These are phyloP conservation scores for Picathartes gymnocephalus DNA, from an alignment of 2,113 vertebrate species.

Conservation along the genomic window DNA sequence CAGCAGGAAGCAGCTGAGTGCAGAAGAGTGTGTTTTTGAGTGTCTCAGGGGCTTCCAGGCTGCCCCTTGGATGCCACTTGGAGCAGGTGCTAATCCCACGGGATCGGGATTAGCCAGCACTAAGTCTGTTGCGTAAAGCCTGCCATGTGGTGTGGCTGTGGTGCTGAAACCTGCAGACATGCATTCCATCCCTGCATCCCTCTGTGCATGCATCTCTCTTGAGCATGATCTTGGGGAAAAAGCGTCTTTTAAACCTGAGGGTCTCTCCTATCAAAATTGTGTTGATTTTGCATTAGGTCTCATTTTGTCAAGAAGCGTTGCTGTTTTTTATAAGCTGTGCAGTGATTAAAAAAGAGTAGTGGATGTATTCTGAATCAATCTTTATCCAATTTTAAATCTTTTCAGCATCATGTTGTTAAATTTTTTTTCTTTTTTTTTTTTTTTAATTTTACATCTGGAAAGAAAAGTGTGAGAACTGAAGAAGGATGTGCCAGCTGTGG, in stretches of 20 bases:
- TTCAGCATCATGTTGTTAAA: neutral
- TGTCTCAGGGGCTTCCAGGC: neutral
- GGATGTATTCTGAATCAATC: neutral
- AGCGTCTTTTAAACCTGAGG: neutral
- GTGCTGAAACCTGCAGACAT: neutral
- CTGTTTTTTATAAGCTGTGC: neutral
- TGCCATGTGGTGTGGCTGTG: conserved; percentile 51
- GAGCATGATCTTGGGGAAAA: neutral
- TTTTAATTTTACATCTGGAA: neutral
- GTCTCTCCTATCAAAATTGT: neutral
- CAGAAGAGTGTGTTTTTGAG: neutral
- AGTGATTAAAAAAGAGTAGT: neutral
- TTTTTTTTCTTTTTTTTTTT: too few relatives aligned
- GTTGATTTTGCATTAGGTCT: neutral
- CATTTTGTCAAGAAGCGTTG: rapidly evolving
- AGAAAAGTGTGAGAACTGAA: neutral
- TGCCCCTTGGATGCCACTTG: neutral
- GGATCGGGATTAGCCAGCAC: rapidly evolving
- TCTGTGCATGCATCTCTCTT: neutral
- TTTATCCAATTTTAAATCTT: neutral
- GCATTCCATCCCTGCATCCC: neutral
- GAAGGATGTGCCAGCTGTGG: neutral
- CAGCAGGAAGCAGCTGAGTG: neutral
- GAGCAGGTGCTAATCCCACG: neutral
- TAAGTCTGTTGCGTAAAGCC: neutral